phyloP scores from a whole-genome alignment of 2,113 vertebrate genomes.

The Silurus meridionalis region DNA sequence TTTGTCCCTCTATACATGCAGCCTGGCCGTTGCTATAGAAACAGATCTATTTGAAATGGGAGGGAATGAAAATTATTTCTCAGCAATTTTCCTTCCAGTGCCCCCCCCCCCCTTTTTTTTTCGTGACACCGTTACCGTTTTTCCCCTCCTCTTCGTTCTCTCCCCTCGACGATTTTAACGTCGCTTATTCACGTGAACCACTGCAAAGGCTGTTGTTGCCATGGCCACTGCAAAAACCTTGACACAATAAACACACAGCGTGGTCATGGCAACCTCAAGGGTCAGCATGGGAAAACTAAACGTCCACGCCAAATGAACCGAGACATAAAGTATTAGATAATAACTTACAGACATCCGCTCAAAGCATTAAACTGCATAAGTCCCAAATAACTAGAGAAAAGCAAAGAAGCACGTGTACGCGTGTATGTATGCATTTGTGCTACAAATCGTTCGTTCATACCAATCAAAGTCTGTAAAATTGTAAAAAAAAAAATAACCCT shows the following conservation, averaged over 20 bases:
- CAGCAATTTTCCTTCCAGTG: slow-evolving; percentile 46
- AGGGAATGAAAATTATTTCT: slow-evolving; percentile 48
- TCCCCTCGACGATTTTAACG: slow-evolving; percentile 61
- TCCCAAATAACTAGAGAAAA: slow-evolving; percentile 43
- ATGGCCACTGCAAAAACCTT: slow-evolving; percentile 72
- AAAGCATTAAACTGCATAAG: slow-evolving; percentile 32
- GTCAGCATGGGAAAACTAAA: slow-evolving; percentile 67
- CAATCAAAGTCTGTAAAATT: slow-evolving; percentile 16
- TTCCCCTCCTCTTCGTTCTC: slow-evolving; percentile 31
- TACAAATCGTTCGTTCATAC: neutral
- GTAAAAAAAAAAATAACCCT: neutral
- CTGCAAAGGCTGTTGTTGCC: slow-evolving; percentile 69
- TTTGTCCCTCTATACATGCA: slow-evolving; percentile 38
- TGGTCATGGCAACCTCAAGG: slow-evolving; percentile 72
- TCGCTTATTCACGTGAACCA: slow-evolving; percentile 67
- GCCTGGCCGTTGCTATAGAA: slow-evolving; percentile 62
- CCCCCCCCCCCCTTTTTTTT: slow-evolving; percentile 31
- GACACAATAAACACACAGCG: slow-evolving; percentile 73
- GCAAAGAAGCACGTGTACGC: slow-evolving; percentile 19
- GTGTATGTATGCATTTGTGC: neutral
- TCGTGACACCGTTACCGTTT: neutral
- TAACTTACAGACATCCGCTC: slow-evolving; percentile 32
- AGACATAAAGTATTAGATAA: slow-evolving; percentile 43
- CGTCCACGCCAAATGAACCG: slow-evolving; percentile 57
- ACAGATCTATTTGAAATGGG: slow-evolving; percentile 64